These are phyloP conservation scores for Tenrec ecaudatus DNA, from an alignment of 2,113 vertebrate genomes.

Conservation along the genomic window DNA sequence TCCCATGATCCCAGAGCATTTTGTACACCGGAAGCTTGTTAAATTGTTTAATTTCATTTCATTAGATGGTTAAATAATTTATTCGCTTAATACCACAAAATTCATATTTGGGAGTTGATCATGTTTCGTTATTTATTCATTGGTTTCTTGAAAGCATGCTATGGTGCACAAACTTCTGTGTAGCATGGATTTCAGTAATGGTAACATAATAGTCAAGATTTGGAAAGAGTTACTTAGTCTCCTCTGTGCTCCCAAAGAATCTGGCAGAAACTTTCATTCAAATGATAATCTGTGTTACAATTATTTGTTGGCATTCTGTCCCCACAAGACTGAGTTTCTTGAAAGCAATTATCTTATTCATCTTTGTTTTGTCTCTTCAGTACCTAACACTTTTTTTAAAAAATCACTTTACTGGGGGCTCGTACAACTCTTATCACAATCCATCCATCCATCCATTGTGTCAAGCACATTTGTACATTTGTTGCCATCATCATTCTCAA, in stretches of 20 bases:
- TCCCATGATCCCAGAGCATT: neutral
- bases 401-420: neutral
- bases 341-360: slow-evolving; percentile 12
- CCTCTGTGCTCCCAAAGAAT: slow-evolving; percentile 6
- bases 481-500: too few species aligned
- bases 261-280: neutral
- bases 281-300: slow-evolving; percentile 5
- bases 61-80: slow-evolving; percentile 45
- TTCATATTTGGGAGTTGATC: slow-evolving; percentile 14
- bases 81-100: neutral
- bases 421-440: too few species aligned
- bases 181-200: neutral
- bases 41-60: slow-evolving; percentile 55
- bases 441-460: too few species aligned
- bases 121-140: slow-evolving; percentile 41
- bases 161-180: neutral
- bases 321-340: slow-evolving; percentile 10
- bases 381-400: slow-evolving; percentile 17
- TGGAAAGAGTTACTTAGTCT: slow-evolving; percentile 13
- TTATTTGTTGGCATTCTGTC: neutral
- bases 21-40: neutral
- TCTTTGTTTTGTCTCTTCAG: slow-evolving; percentile 1
- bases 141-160: neutral
- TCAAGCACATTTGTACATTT: too few species aligned
- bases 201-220: neutral